phyloP scores from a whole-genome alignment of 2,797 vertebrate genomes.

The Siniperca obscura region DNA sequence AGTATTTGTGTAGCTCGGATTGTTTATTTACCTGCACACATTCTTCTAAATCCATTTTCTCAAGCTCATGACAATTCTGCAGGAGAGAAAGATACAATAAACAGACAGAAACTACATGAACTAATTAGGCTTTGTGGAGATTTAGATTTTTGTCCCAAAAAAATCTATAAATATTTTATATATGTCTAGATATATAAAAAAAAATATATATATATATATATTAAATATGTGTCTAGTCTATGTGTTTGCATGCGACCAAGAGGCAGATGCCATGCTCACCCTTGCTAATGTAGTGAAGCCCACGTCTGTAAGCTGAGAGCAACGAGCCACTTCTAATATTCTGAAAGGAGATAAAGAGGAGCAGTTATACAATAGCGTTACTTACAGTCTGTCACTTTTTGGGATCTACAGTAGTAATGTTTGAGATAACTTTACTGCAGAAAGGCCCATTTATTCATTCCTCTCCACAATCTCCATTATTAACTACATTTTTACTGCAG shows the following conservation, averaged over 20 bases:
- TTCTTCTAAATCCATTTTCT: slow-evolving; percentile 99
- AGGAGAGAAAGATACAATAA: slow-evolving; percentile 32
- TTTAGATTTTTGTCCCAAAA: background rate
- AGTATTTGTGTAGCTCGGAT: background rate
- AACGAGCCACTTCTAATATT: slow-evolving; percentile 97
- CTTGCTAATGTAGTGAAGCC: slow-evolving; percentile 97
- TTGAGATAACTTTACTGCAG: slow-evolving; percentile 8
- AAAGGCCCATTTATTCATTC: background rate
- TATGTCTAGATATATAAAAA: no score
- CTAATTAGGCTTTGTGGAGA: background rate
- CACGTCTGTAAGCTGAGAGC: slow-evolving; percentile 97
- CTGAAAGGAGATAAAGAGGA: slow-evolving; percentile 75
- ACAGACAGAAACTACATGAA: background rate
- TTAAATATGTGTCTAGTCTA: no score
- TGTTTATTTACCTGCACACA: slow-evolving; percentile 94
- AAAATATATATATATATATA: no score
- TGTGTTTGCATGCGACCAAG: background rate
- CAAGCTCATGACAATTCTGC: slow-evolving; percentile 97
- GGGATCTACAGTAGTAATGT: background rate
- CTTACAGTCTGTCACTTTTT: background rate
- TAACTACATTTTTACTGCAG: background rate
- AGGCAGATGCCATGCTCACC: slow-evolving; percentile 82
- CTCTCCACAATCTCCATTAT: background rate
- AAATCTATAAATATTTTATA: no score
- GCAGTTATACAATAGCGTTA: slow-evolving; percentile 26